Evolutionary conservation across 2,797 vertebrate species (phyloP).

Genomic region (Poliocrania exsul): DNA sequence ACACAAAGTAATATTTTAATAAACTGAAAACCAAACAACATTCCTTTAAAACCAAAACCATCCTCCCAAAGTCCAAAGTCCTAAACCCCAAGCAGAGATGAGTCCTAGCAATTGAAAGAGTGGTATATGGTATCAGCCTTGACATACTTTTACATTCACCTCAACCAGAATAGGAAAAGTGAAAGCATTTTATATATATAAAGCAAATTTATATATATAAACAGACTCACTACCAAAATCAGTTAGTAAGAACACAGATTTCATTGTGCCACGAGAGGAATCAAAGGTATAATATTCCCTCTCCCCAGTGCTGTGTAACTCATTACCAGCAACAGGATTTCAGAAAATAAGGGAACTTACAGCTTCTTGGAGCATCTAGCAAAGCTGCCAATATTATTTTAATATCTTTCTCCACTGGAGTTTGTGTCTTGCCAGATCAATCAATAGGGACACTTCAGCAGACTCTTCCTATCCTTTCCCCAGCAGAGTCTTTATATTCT

Average conservation of each 20-base stretch:
- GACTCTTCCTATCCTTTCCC: slow-evolving; percentile 43
- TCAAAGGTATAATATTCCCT: slow-evolving; percentile 28
- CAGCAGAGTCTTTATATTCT: slow-evolving; percentile 55
- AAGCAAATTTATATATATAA: slow-evolving; percentile 75
- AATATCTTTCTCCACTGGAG: slow-evolving; percentile 38
- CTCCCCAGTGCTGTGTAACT: slow-evolving; percentile 7
- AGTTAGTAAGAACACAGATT: slow-evolving; percentile 68
- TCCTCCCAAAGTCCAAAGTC: slow-evolving; percentile 25
- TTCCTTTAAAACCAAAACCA: slow-evolving; percentile 67
- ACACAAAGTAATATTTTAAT: slow-evolving; percentile 62
- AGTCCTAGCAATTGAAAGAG: slow-evolving; percentile 63
- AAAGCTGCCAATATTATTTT: slow-evolving; percentile 53
- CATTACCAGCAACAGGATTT: slow-evolving; percentile 1
- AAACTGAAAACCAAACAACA: slow-evolving; percentile 71
- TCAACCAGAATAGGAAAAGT: slow-evolving; percentile 75
- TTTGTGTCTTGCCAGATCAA: slow-evolving; percentile 42
- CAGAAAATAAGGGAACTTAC: slow-evolving; percentile 9
- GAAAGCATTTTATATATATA: slow-evolving; percentile 80
- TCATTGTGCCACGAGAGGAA: slow-evolving; percentile 43
- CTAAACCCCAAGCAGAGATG: slow-evolving; percentile 60
- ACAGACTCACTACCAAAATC: slow-evolving; percentile 73
- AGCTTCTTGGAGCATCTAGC: slow-evolving; percentile 38
- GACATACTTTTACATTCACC: slow-evolving; percentile 78
- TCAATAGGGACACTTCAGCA: slow-evolving; percentile 57
- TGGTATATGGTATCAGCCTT: slow-evolving; percentile 69